Percentiles rank a stretch among this genome's conserved stretches.
Evolutionary conservation across 64 coral and sea anemone species (phyloP).

Genomic region (Cladopsammia gracilis): DNA sequence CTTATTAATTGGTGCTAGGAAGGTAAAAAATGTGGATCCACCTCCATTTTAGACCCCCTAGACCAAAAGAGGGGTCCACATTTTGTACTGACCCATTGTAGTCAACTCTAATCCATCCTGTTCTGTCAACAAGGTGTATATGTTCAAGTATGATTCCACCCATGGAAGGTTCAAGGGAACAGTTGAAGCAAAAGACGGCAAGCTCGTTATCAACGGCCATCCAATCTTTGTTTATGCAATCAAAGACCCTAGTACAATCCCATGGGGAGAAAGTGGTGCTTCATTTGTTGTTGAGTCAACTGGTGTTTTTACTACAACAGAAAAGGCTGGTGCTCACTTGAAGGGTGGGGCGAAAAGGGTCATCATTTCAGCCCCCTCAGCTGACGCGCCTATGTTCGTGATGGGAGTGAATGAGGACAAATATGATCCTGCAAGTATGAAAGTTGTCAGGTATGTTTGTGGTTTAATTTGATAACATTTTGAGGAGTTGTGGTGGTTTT

Average conservation of each 20-base stretch:
- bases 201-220: constrained; percentile 89
- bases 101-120: background rate
- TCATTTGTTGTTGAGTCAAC: constrained; percentile 93
- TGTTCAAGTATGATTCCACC: constrained; percentile 97
- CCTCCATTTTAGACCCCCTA: no score
- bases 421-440: constrained; percentile 77
- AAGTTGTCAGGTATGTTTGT: constrained; percentile 81
- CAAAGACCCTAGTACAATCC: constrained; percentile 59
- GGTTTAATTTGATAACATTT: background rate
- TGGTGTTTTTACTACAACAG: constrained; percentile 91
- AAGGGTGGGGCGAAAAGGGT: constrained; percentile 97
- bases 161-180: constrained; percentile 95
- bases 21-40: no score
- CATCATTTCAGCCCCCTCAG: constrained; percentile 93
- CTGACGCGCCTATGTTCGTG: constrained; percentile 99
- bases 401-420: constrained; percentile 97
- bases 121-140: constrained; percentile 76
- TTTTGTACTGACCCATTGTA: no score
- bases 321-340: constrained; percentile 93
- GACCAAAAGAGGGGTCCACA: no score
- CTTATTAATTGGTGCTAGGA: no score
- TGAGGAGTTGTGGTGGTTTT: no score
- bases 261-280: constrained; percentile 85
- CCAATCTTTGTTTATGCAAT: constrained; percentile 76
- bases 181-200: constrained; percentile 72